Evolutionary conservation across 2,797 vertebrate species (phyloP).

Genomic region (Enteromius anoplus): DNA sequence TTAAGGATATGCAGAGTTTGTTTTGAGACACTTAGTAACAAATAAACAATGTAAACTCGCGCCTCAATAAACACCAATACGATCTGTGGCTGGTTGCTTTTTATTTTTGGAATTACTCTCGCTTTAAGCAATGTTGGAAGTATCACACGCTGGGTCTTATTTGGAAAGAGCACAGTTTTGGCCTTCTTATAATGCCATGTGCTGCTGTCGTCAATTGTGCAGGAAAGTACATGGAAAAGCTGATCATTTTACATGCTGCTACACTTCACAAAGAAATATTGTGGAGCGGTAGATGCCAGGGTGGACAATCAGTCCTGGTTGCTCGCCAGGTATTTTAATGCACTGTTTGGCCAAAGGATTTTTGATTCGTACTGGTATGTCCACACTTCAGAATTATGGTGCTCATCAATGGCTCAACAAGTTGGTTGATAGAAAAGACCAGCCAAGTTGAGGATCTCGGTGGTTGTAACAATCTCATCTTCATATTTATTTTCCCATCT

Average conservation of each 20-base stretch:
- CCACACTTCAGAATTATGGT: slow-evolving; percentile 4
- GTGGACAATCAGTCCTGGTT: slow-evolving; percentile 18
- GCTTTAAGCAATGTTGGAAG: neutral
- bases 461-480: neutral
- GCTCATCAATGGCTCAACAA: neutral
- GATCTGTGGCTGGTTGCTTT: neutral
- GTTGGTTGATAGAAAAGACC: neutral
- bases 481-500: neutral
- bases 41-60: neutral
- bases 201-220: neutral
- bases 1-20: neutral
- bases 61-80: neutral
- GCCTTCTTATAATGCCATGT: neutral
- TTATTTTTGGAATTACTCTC: neutral
- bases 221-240: slow-evolving; percentile 4
- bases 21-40: neutral
- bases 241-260: slow-evolving; percentile 18
- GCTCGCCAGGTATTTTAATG: slow-evolving; percentile 20
- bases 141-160: neutral
- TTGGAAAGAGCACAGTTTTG: slow-evolving; percentile 5
- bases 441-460: neutral
- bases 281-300: slow-evolving; percentile 8
- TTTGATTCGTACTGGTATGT: neutral
- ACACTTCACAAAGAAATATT: slow-evolving; percentile 19
- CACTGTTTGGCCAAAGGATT: slow-evolving; percentile 21